Conservation (phyloP, 2,797 vertebrate species). For the Hippoglossus hippoglossus region DNA sequence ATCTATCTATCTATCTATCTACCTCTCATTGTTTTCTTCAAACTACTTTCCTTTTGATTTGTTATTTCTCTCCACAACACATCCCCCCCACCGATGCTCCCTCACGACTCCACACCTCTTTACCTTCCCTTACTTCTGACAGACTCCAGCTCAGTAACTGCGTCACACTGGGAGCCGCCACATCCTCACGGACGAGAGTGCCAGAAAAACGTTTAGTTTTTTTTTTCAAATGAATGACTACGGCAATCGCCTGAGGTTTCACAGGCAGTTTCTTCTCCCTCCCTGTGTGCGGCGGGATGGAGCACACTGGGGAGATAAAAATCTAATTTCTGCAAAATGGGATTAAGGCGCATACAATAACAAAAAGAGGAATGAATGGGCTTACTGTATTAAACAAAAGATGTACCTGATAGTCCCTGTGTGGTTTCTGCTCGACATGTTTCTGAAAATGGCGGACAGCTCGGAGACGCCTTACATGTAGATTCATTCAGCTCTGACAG, state of each 20-base stretch:
- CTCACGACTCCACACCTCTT: slow-evolving; percentile 16
- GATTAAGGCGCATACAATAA: slow-evolving; percentile 71
- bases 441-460: slow-evolving; percentile 69
- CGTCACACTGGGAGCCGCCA: slow-evolving; percentile 69
- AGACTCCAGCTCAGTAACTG: slow-evolving; percentile 65
- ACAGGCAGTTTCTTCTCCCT: slow-evolving; percentile 58
- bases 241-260: slow-evolving; percentile 64
- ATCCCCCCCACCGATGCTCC: too few species aligned
- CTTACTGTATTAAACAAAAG: slow-evolving; percentile 71
- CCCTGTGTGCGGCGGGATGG: slow-evolving; percentile 34
- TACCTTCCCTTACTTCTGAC: slow-evolving; percentile 48
- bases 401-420: slow-evolving; percentile 73
- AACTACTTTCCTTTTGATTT: too few species aligned
- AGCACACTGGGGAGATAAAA: slow-evolving; percentile 67
- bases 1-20: too few species aligned
- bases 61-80: too few species aligned
- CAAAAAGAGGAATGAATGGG: slow-evolving; percentile 69
- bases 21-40: too few species aligned
- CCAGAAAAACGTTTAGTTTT: slow-evolving; percentile 48
- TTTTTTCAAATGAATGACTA: slow-evolving; percentile 59
- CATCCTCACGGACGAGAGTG: slow-evolving; percentile 47
- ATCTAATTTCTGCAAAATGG: slow-evolving; percentile 73
- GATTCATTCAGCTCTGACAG: slow-evolving; percentile 59
- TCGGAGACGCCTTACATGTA: slow-evolving; percentile 59
- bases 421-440: slow-evolving; percentile 68